Evolutionary conservation across 2,113 vertebrate species (phyloP).

Genomic region (Gnathonemus echidnorhynchus): DNA sequence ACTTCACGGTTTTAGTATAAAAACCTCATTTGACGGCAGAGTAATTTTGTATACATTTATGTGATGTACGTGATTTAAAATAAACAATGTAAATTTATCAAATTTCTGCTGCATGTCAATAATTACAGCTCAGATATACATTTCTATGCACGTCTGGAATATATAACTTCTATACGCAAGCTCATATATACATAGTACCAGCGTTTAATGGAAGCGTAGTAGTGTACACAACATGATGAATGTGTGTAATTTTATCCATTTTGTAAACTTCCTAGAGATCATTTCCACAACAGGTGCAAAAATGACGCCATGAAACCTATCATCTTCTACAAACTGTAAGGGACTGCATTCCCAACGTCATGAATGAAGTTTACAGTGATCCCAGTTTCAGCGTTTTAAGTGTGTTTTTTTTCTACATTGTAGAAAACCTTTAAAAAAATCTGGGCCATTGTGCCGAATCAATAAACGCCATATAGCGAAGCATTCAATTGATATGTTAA

Average conservation of each 20-base stretch:
- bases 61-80: neutral
- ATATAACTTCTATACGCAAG: neutral
- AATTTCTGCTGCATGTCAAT: neutral
- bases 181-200: neutral
- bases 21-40: neutral
- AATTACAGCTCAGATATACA: neutral
- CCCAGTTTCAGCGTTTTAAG: neutral
- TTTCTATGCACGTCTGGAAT: neutral
- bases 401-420: neutral
- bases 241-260: neutral
- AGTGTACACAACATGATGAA: neutral
- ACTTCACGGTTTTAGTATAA: neutral
- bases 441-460: neutral
- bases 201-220: neutral
- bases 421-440: neutral
- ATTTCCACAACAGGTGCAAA: constrained; percentile 9
- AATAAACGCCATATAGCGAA: neutral
- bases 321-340: neutral
- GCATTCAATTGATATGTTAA: constrained; percentile 8
- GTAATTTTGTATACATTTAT: neutral
- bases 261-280: neutral
- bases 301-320: neutral
- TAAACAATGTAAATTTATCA: neutral
- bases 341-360: neutral
- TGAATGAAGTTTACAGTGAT: neutral